Evolutionary conservation across 2,888 invertebrate species (phyloP), one percentile per base, ranked within the genome.

Genomic region (Cerastoderma edule): DNA sequence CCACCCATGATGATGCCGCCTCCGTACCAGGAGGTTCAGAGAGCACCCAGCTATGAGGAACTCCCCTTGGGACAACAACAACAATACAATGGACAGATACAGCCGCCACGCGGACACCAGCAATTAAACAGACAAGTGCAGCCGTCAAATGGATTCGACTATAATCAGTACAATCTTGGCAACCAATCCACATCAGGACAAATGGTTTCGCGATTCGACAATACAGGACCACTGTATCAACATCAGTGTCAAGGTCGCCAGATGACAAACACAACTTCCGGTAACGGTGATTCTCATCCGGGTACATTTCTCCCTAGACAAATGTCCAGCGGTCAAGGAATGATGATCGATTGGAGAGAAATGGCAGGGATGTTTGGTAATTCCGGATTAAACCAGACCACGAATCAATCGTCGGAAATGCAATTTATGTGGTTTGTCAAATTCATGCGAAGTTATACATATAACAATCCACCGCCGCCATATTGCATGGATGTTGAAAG

Each of bases 341-440:
- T 72, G 33, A 16, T 72, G 22, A 22, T 71, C 16, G 75, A 81
- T 39, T 78, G 75, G 77, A 39, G 70, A 27, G 67, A 53, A 24
- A 67, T 33, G 53, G n/a, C n/a, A 8, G 48, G 35, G 16, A 64
- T 33, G 16, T 57, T 60, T 27, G 54, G 46, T 24, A 27, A 56
- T 6, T 22, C 22, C n/a, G 54, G 53, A 24, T 39, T 32, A 1
- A 27, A 54, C 10, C 46, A 63, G 35, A 65, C 57, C 22, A 57
- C 68, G 22, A 48, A 72, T 13, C 66, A 69, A 22, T 28, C 64
- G 27, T 60, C 53, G n/a, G 72, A 68, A 13, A 70, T 57, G 67
- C 80, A 81, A 39, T 48, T 77, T 50, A 72, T 78, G 75, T 75
- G 72, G 77, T 50, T 72, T 33, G 80, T 81, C 13, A 75, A 78